Conservation (phyloP, 1,140 invertebrate genomes). For the Caenorhabditis brenneri region DNA sequence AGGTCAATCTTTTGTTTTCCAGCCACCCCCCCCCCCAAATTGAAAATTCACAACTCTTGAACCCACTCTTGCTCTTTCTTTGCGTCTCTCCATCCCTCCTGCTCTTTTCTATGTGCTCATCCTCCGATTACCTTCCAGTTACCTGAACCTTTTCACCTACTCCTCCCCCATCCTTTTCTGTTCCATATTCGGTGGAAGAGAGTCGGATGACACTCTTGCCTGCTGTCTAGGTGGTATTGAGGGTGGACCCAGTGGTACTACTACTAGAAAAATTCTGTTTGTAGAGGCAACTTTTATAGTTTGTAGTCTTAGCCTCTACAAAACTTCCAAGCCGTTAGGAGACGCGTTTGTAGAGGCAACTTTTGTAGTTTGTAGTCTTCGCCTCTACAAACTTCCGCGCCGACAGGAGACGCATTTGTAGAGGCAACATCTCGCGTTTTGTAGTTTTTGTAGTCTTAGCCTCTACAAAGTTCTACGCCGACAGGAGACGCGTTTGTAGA, state of each 20-base stretch:
- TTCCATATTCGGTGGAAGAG: neutral
- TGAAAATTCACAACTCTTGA: no score
- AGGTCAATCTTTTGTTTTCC: no score
- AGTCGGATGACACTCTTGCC: neutral
- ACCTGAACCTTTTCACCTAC: neutral
- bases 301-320: slow-evolving; percentile 9
- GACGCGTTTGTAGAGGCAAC: no score
- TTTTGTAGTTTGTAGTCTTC: no score
- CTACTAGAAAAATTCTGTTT: neutral
- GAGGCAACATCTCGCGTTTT: no score
- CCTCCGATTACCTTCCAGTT: neutral
- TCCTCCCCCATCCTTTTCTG: neutral
- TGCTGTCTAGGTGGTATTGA: no score
- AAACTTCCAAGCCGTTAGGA: neutral
- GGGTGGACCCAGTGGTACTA: neutral
- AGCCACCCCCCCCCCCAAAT: no score
- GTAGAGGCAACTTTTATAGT: neutral
- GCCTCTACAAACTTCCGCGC: no score
- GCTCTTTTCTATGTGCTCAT: neutral
- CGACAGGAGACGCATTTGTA: no score
- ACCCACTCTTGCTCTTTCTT: neutral
- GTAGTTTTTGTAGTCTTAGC: no score
- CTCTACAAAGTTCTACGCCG: no score
- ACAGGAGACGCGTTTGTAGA: no score
- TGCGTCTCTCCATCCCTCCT: neutral